phyloP scores from a whole-genome alignment of 2,888 invertebrate species.

The Spisula subtruncata region DNA sequence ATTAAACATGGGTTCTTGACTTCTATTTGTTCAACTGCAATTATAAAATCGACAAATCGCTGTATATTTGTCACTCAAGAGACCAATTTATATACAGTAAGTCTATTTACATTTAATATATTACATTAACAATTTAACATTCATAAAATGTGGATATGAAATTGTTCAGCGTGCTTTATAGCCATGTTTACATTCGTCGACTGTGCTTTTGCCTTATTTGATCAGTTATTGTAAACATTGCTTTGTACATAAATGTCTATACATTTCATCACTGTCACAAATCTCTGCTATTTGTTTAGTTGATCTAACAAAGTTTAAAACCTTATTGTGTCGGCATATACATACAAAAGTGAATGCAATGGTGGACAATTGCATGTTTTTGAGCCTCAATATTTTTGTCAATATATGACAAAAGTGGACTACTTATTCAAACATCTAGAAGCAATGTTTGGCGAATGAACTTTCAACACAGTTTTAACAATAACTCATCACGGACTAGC shows the following conservation, averaged over 20 bases:
- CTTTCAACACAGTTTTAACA: no score
- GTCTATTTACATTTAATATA: not conserved
- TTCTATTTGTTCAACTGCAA: not conserved
- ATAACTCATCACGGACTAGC: no score
- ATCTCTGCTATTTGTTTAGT: constrained; percentile 1
- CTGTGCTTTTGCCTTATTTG: constrained; percentile 5
- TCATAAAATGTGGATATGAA: not conserved
- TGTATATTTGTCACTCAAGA: not conserved
- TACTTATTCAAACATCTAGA: not conserved
- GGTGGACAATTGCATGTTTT: not conserved
- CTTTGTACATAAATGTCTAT: constrained; percentile 19
- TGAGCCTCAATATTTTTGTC: not conserved
- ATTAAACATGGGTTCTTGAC: not conserved
- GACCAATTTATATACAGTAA: not conserved
- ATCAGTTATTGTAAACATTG: constrained; percentile 5
- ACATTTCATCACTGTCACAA: not conserved
- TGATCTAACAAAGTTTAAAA: constrained; percentile 19
- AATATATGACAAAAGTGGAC: not conserved
- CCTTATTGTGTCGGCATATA: not conserved
- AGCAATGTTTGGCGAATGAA: no score
- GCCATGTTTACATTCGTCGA: not conserved
- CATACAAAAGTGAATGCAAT: not conserved
- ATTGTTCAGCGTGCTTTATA: not conserved
- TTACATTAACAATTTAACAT: not conserved
- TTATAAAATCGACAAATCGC: not conserved